phyloP scores from a whole-genome alignment of 2,113 vertebrate species.

The Grantiella picta region DNA sequence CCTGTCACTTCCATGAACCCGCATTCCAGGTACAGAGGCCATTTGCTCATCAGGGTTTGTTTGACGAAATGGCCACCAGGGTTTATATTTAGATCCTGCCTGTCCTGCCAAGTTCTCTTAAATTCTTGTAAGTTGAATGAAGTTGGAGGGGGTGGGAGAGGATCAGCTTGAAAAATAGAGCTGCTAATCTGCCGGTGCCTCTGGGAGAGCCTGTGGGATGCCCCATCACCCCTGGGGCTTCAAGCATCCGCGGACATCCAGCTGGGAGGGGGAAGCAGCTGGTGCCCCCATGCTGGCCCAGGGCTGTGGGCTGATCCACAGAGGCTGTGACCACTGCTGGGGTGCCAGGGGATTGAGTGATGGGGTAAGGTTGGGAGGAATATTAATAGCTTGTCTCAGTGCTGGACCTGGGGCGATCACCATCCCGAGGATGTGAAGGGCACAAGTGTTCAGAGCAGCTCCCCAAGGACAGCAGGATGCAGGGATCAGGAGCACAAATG shows the following conservation, averaged over 20 bases:
- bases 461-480: not conserved
- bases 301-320: not conserved
- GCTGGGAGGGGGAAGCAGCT: slow-evolving; percentile 32
- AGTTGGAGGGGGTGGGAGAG: not conserved
- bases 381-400: not conserved
- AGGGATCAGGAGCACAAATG: not conserved
- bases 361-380: not conserved
- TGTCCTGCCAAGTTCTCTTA: slow-evolving; percentile 43
- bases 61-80: not conserved
- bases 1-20: slow-evolving; percentile 30
- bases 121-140: slow-evolving; percentile 42
- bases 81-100: slow-evolving; percentile 59
- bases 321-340: not conserved
- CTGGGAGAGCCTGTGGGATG: slow-evolving; percentile 10
- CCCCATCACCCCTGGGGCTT: not conserved
- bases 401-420: not conserved
- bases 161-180: slow-evolving; percentile 24
- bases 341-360: not conserved
- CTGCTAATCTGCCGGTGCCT: not conserved
- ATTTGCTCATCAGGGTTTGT: not conserved
- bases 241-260: not conserved
- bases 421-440: not conserved
- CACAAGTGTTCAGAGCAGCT: not conserved
- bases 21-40: slow-evolving; percentile 57
- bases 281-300: not conserved